A percentile compares a stretch with the other conserved stretches of the same genome.
Conservation (phyloP, 2,113 vertebrate genomes). For the Xiphophorus hellerii region DNA sequence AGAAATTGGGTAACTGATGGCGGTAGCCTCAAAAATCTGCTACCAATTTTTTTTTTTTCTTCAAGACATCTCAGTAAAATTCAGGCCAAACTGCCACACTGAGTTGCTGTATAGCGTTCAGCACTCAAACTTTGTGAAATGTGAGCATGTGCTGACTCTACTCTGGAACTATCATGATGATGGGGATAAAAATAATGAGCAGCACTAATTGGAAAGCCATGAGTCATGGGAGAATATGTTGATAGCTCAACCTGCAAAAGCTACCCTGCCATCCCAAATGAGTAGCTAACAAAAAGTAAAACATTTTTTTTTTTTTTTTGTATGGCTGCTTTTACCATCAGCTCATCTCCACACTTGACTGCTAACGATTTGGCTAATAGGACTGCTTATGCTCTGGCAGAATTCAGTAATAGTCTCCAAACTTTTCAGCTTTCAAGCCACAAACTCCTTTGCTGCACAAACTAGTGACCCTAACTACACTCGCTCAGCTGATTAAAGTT, state of each 20-base stretch:
- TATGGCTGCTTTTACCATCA: neutral
- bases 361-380: slow-evolving; percentile 8
- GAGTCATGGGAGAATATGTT: neutral
- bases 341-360: slow-evolving; percentile 1
- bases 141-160: neutral
- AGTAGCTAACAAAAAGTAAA: neutral
- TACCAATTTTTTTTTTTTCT: neutral
- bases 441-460: neutral
- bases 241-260: neutral
- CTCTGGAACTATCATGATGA: neutral
- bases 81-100: neutral
- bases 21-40: neutral
- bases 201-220: neutral
- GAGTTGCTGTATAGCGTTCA: neutral
- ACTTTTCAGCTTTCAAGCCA: neutral
- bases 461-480: too few species aligned
- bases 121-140: neutral
- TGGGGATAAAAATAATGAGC: neutral
- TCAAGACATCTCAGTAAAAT: neutral
- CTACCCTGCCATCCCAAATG: slow-evolving; percentile 1
- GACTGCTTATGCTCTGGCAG: slow-evolving; percentile 8
- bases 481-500: neutral
- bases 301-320: neutral
- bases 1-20: neutral
- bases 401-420: neutral